Evolutionary conservation across 2,113 vertebrate species (phyloP).

Genomic region (Pituophis catenifer): DNA sequence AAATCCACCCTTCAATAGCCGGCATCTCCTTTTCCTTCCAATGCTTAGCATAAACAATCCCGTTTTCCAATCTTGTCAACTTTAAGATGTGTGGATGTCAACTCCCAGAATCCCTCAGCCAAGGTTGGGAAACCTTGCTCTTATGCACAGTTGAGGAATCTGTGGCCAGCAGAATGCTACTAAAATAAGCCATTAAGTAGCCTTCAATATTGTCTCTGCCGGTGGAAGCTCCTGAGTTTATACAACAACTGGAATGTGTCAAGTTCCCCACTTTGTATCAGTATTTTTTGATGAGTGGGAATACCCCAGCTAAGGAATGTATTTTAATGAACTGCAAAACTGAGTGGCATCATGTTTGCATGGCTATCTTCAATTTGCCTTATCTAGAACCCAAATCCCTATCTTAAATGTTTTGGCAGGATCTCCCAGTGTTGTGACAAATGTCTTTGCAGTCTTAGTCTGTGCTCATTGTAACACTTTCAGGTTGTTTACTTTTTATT

Average conservation of each 20-base stretch:
- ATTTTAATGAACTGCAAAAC: background rate
- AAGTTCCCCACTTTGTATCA: background rate
- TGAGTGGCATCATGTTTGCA: background rate
- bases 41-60: background rate
- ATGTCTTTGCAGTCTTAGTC: background rate
- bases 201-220: background rate
- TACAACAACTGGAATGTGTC: background rate
- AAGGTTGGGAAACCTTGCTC: background rate
- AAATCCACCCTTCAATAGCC: background rate
- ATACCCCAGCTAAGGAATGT: background rate
- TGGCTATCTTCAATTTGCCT: background rate
- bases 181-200: background rate
- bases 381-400: background rate
- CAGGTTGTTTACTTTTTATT: background rate
- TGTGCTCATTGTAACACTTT: background rate
- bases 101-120: background rate
- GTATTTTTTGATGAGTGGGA: background rate
- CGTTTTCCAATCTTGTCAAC: background rate
- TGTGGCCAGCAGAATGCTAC: background rate
- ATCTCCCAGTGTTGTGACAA: background rate
- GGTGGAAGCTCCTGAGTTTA: background rate
- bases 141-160: background rate
- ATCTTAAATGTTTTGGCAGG: background rate
- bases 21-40: background rate
- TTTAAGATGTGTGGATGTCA: background rate